These are phyloP conservation scores for Phragmatobia fuliginosa DNA, from an alignment of 2,888 invertebrate genomes.

Conservation along the genomic window DNA sequence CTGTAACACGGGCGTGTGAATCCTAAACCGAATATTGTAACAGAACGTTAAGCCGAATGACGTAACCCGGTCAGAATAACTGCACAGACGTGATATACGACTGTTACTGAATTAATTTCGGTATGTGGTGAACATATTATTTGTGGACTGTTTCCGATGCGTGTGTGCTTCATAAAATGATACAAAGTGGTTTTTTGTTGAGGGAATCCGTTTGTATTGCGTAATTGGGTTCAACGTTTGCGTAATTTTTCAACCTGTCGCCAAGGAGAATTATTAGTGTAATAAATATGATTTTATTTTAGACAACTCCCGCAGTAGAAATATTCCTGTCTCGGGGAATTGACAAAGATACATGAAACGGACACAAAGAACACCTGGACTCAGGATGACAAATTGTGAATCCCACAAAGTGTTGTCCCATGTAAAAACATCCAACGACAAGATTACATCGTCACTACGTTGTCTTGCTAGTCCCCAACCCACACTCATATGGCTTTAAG, in stretches of 20 bases:
- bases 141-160: constrained; percentile 21
- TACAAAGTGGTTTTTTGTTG: constrained; percentile 8
- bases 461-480: too few relatives aligned
- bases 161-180: constrained; percentile 15
- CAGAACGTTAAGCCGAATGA: constrained; percentile 22
- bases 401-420: too few relatives aligned
- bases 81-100: constrained; percentile 28
- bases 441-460: too few relatives aligned
- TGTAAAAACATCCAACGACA: too few relatives aligned
- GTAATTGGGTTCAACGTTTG: constrained; percentile 13
- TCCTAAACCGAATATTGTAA: not conserved
- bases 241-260: not conserved
- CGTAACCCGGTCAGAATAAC: constrained; percentile 32
- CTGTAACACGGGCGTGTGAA: constrained; percentile 12
- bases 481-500: too few relatives aligned
- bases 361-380: too few relatives aligned
- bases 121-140: constrained; percentile 32
- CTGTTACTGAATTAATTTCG: constrained; percentile 35
- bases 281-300: not conserved
- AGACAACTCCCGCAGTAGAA: too few relatives aligned
- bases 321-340: too few relatives aligned
- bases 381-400: too few relatives aligned
- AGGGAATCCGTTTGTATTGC: constrained; percentile 13
- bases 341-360: too few relatives aligned
- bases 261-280: not conserved